Conservation (phyloP, 2,888 invertebrate species). For the Ephialtes manifestator region DNA sequence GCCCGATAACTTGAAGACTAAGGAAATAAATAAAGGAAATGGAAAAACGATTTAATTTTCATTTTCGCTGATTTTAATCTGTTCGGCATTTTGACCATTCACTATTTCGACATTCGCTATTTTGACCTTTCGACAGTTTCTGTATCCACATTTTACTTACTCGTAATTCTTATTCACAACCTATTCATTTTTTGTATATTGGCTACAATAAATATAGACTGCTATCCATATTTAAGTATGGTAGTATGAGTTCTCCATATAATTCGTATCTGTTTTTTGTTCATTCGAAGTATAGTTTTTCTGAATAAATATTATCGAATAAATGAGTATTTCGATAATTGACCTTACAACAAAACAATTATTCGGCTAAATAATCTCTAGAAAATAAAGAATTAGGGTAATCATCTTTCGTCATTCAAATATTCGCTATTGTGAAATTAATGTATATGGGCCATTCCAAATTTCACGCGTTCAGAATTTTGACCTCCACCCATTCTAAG, state of each 20-base stretch:
- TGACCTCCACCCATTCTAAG: background rate
- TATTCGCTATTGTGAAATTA: background rate
- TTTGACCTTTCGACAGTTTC: slow-evolving; percentile 1
- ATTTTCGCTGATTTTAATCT: too few relatives aligned
- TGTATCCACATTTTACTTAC: background rate
- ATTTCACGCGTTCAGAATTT: background rate
- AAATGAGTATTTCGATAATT: background rate
- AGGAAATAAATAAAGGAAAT: too few relatives aligned
- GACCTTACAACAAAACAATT: background rate
- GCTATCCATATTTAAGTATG: background rate
- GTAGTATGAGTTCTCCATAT: background rate
- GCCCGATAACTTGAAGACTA: too few relatives aligned
- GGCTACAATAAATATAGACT: background rate
- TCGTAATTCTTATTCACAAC: background rate
- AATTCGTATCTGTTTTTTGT: background rate
- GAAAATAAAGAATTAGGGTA: background rate
- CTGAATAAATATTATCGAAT: background rate
- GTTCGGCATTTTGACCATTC: too few relatives aligned
- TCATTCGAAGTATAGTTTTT: background rate
- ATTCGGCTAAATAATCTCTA: background rate
- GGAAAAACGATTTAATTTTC: too few relatives aligned
- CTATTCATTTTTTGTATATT: background rate
- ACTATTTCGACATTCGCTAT: slow-evolving; percentile 18
- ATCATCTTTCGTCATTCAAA: background rate
- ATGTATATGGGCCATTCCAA: background rate